Evolutionary conservation across 2,113 vertebrate genomes (phyloP), one percentile per base, ranked within the genome.

Genomic region (Hypocryptadius cinnamomeus): DNA sequence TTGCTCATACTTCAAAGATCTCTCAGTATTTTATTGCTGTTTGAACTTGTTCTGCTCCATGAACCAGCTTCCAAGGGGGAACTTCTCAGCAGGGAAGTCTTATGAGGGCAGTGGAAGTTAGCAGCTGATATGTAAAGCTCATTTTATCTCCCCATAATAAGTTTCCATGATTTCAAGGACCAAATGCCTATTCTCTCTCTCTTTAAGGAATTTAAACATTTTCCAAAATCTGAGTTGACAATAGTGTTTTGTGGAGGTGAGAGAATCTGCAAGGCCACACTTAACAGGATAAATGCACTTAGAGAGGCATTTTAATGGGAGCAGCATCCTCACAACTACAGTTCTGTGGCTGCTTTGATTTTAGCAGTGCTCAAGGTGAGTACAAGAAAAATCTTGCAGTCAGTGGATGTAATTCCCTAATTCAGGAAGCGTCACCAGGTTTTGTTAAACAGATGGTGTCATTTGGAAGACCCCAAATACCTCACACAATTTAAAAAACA

Each of bases 401-500:
- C 8, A 31, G 2, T 21, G 20, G 25, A 9, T 59, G n/a, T 14
- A 33, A 16, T 39, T 70, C 44, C 57, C 0, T 31, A 3, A 5
- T 10, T 3, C 53, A 77, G 53, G 22, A 42, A 18, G 27, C 15
- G 12, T 57, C 42, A 13, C 18, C 60, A 50, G 18, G 8, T 35
- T 54, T 17, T 40, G 10, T 77, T 73, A 25, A 61, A 80, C 14
- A 28, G 13, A 4, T 65, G 15, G 14, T 35, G 22, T 61, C 2
- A 15, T 37, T 40, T 60, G n/a, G 61, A 40, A 76, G 37, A 23
- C 13, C 25, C 30, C 9, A 42, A 74, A 47, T 35, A 6, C 30
- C 25, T 80, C 3, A 0, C 17, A 10, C 2, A 28, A 6, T 8
- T n/a, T n/a, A 47, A 35, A 51, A 42, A 25, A 16, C 1, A 47